Conservation (phyloP, 30 jellyfish, hydroid and myxozoan species). For the Mastigias papua region DNA sequence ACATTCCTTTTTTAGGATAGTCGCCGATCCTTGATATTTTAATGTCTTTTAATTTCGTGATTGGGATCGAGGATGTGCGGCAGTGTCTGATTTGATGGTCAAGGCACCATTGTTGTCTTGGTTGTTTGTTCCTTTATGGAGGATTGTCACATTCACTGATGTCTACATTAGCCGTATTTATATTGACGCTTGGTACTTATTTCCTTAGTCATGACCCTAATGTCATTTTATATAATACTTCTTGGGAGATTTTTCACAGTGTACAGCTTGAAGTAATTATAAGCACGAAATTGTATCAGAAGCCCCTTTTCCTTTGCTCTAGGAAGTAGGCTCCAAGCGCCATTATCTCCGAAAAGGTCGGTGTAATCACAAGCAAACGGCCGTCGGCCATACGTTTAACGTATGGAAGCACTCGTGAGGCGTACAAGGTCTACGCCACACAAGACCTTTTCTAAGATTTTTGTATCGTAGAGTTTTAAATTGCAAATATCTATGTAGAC, state of each 20-base stretch:
- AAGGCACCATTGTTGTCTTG: not conserved
- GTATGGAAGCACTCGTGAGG: not conserved
- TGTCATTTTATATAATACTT: too few species aligned
- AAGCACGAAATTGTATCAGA: too few species aligned
- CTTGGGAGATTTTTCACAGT: not conserved
- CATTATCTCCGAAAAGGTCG: not conserved
- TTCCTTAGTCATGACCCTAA: not conserved
- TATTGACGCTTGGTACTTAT: not conserved
- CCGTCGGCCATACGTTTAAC: not conserved
- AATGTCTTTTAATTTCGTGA: too few species aligned
- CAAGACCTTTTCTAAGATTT: not conserved
- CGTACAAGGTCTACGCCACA: not conserved
- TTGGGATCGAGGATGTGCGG: too few species aligned
- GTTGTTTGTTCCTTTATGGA: not conserved
- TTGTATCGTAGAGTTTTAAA: constrained; percentile 25
- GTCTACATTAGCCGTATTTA: not conserved
- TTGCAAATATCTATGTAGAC: constrained; percentile 38
- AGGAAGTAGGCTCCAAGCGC: not conserved
- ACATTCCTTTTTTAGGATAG: not conserved
- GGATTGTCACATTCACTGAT: not conserved
- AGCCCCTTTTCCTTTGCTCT: not conserved
- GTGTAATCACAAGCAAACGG: too few species aligned
- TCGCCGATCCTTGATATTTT: too few species aligned
- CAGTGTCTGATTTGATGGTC: not conserved
- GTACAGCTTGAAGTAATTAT: too few species aligned